phyloP scores from a whole-genome alignment of 2,797 vertebrate genomes.

The Emydoidea blandingii region DNA sequence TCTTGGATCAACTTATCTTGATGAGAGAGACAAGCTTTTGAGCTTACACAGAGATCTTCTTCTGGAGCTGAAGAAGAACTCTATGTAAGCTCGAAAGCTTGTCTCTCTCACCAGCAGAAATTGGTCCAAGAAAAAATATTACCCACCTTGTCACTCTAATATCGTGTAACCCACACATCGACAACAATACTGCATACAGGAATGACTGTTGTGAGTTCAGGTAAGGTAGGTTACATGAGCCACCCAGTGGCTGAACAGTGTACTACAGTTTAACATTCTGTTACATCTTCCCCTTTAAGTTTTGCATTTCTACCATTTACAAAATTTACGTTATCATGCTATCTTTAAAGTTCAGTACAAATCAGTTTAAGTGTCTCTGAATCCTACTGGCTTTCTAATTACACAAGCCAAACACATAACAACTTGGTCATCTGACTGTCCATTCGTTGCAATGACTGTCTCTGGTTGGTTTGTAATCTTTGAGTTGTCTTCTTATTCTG shows the following conservation, averaged over 20 bases:
- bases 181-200: background rate
- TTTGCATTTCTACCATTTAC: background rate
- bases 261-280: background rate
- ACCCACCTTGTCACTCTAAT: background rate
- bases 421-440: background rate
- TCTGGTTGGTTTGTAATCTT: background rate
- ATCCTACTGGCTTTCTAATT: background rate
- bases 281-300: background rate
- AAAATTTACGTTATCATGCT: background rate
- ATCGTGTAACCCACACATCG: background rate
- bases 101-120: background rate
- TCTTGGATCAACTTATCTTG: background rate
- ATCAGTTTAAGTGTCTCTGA: background rate
- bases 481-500: background rate
- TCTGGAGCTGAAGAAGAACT: background rate
- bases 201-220: background rate
- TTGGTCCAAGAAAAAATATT: background rate
- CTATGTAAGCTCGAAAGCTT: background rate
- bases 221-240: background rate
- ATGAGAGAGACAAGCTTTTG: background rate
- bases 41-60: background rate
- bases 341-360: background rate
- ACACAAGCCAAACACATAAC: background rate
- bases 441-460: background rate
- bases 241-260: background rate